Base-by-base conservation (phyloP, 2,797 vertebrate species). In the Pelodytes ibericus region DNA sequence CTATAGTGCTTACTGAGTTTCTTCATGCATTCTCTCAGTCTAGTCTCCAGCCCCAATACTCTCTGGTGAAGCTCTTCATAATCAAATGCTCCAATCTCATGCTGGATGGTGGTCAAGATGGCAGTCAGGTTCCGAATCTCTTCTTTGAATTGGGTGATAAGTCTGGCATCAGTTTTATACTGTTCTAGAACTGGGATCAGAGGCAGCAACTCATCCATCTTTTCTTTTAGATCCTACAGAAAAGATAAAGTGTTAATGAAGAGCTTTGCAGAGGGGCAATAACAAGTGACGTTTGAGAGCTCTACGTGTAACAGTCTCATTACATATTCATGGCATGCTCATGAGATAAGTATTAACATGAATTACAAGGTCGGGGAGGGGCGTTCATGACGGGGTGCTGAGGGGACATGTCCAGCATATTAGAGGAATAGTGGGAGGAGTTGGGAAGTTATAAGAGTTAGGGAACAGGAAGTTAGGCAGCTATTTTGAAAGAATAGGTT, bases 111-210 rank as follows among this genome's bases (percentile, higher is more conserved):
- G 0, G 92, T 97, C 79, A 99, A 91, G 24, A 96, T 95, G 0
- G 89, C 84, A 1, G 98, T 98, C 68, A 99, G 90, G 86, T 99
- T 99, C 82, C 92, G 90, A 82, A 99, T 97, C 90, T 99, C 98
- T 82, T 99, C 96, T 87, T 99, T 99, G 89, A 99, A 99, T 83
- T 96, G 94, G 16, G 94, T 95, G 87, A 99, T 98, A 80, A 98
- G 86, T 63, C 93, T 95, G 56, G 96, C 96, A 71, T 99, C 98
- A 33, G 95, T 98, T 90, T 98, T 99, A 88, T 99, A 99, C 87
- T 99, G 98, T 84, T 99, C 98, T 86, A 99, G 86, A 75, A 99
- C 96, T 0, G 98, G 98, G 83, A 99, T 98, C 88, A 99, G 81
- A 16, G 96, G 97, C 83, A 96, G 90, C 66, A 99, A 93, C 84